A percentile compares a stretch with the other conserved stretches of the same genome.
Conservation (phyloP, 2,888 invertebrate genomes). For the Germaria angustata region DNA sequence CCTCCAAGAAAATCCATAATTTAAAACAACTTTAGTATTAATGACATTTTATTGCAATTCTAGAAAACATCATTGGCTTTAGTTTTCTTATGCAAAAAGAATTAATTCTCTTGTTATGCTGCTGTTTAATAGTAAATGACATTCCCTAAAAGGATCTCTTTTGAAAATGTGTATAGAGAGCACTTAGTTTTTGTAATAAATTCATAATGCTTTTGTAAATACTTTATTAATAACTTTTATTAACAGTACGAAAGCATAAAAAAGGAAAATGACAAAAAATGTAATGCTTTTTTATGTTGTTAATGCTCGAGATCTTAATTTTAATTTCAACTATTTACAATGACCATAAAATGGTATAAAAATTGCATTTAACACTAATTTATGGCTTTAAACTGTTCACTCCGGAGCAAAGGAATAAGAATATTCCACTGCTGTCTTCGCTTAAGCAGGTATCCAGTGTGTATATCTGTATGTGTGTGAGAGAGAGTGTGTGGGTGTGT, state of each 20-base stretch:
- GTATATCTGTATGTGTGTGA: neutral
- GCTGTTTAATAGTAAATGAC: neutral
- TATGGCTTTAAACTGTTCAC: constrained; percentile 42
- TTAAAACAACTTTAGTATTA: too few species aligned
- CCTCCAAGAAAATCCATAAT: too few species aligned
- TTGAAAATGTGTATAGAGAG: neutral
- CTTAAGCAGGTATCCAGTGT: neutral
- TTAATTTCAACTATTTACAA: constrained; percentile 51
- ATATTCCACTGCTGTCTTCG: constrained; percentile 14
- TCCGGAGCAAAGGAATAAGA: constrained; percentile 33
- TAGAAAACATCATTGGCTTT: neutral
- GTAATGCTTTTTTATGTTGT: constrained; percentile 1
- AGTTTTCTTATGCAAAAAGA: neutral
- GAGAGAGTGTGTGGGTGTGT: neutral
- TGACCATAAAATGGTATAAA: constrained; percentile 57
- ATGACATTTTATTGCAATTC: too few species aligned
- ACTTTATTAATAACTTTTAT: constrained; percentile 56
- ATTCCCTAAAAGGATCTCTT: neutral
- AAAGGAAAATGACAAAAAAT: neutral
- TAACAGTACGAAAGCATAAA: neutral
- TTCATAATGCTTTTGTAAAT: constrained; percentile 54
- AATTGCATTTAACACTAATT: constrained; percentile 57
- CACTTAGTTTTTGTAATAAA: constrained; percentile 17
- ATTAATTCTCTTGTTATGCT: neutral
- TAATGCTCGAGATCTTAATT: constrained; percentile 49